Evolutionary conservation across 2,888 invertebrate species (phyloP).

Genomic region (Dynastes grantii): DNA sequence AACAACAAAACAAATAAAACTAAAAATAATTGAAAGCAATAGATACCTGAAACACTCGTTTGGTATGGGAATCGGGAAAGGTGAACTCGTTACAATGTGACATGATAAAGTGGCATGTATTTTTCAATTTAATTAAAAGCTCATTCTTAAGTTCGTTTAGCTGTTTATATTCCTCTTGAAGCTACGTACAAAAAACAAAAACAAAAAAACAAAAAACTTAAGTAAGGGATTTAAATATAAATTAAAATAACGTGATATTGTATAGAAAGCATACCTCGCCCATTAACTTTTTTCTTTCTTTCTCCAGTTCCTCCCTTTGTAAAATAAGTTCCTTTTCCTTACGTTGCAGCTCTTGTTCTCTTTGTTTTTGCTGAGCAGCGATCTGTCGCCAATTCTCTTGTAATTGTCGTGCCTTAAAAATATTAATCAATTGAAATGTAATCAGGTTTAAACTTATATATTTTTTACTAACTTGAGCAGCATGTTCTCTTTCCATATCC

Average conservation of each 20-base stretch:
- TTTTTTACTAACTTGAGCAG: slow-evolving; percentile 72
- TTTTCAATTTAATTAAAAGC: slow-evolving; percentile 64
- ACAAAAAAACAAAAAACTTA: slow-evolving; percentile 62
- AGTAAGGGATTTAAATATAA: not conserved
- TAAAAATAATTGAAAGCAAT: slow-evolving; percentile 52
- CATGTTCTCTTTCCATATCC: slow-evolving; percentile 80
- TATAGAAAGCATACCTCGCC: slow-evolving; percentile 67
- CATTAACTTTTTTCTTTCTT: slow-evolving; percentile 73
- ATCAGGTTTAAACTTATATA: too few species aligned
- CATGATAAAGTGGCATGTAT: slow-evolving; percentile 64
- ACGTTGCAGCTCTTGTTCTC: slow-evolving; percentile 74
- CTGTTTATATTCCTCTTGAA: slow-evolving; percentile 78
- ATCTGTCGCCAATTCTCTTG: slow-evolving; percentile 72
- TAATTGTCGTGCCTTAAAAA: slow-evolving; percentile 64
- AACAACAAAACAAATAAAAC: slow-evolving; percentile 51
- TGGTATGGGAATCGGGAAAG: slow-evolving; percentile 65
- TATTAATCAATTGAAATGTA: not conserved
- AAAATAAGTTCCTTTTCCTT: slow-evolving; percentile 74
- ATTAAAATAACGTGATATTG: slow-evolving; percentile 46
- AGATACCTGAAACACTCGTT: slow-evolving; percentile 67
- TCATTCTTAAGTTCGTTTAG: slow-evolving; percentile 70
- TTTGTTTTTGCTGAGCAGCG: slow-evolving; percentile 72
- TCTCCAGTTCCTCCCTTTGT: slow-evolving; percentile 72
- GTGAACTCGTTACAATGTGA: slow-evolving; percentile 65
- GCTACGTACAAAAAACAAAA: slow-evolving; percentile 72